Evolutionary conservation across 1,140 invertebrate genomes (phyloP), one percentile per base, ranked within the genome.

Genomic region (Saccostrea glomerata): DNA sequence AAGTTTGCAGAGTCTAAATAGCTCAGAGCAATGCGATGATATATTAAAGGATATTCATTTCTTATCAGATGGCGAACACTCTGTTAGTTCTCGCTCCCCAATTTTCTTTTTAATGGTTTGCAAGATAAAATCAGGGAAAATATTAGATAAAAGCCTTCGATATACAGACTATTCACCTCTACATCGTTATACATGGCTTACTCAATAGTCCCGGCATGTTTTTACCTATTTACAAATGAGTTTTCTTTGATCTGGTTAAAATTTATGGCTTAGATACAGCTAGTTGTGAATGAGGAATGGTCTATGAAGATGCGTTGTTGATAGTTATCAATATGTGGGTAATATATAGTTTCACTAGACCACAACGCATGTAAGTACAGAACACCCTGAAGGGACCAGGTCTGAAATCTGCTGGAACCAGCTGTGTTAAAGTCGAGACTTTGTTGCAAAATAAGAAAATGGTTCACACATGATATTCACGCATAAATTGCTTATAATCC

Each of bases 31-130:
- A 77, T 12, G 11, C 30, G 30, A 30, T 77, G 30, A 77, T 77
- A 77, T 77, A 77, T 77, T 30, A 30, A 15, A 77, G 58, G 30
- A 77, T 77, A 77, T 77, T 77, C 36, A 77, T 77, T 30, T 77
- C 70, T 77, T 77, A 77, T 77, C 70, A 77, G 70, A 77, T 77
- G 70, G 30, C 25, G 30, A 15, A 77, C 23, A 15, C 7, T 77
- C 23, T 25, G 25, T 77, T 77, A 77, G 30, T 77, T 5, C 25
- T 36, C 70, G 25, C 13, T 77, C 6, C 58, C 58, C n/a, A 63
- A 63, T 63, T 63, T 63, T n/a, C 17, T 63, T 63, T 73, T 77
- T 77, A 77, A 77, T 77, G 70, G 70, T 77, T 77, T 77, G 15
- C 70, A 30, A 30, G 70, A 77, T 77, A 77, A 77, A 77, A 77